Percentiles rank a stretch among this genome's conserved stretches.
These are phyloP conservation scores for Stichodactyla mertensii DNA, from an alignment of 64 coral and sea anemone genomes.

Conservation along the genomic window DNA sequence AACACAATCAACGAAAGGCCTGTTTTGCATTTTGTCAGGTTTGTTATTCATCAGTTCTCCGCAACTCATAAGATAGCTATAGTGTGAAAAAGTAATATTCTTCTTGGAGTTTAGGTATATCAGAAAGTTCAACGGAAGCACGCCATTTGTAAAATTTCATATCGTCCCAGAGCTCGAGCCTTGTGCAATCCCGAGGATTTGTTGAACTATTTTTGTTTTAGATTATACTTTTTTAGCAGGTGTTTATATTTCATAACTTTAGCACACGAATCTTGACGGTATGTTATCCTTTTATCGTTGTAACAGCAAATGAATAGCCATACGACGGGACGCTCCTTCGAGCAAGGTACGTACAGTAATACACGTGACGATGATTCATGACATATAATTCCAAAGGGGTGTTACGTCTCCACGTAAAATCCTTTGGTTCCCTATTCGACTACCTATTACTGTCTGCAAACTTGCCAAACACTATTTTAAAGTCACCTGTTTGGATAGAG, in stretches of 20 bases:
- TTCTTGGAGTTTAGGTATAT: not conserved
- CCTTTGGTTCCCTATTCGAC: not conserved
- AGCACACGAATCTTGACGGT: not conserved
- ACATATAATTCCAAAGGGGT: not conserved
- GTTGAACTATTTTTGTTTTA: not conserved
- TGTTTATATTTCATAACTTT: not conserved
- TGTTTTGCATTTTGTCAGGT: too few relatives aligned
- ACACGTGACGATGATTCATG: not conserved
- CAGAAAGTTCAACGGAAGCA: not conserved
- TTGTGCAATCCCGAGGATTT: not conserved
- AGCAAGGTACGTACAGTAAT: not conserved
- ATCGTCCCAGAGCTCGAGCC: not conserved
- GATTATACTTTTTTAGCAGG: not conserved
- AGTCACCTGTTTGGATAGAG: not conserved
- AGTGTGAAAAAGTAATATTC: not conserved
- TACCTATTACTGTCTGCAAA: not conserved
- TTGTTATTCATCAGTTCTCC: not conserved
- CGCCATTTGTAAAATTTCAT: not conserved
- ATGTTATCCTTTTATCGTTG: not conserved
- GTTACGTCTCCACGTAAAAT: not conserved
- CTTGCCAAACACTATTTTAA: not conserved
- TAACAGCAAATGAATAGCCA: constrained; percentile 1
- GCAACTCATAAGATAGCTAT: not conserved
- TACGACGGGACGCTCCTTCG: not conserved
- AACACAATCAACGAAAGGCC: too few relatives aligned